Evolutionary conservation across 1,140 invertebrate genomes (phyloP).

Genomic region (Diuraphis noxia): DNA sequence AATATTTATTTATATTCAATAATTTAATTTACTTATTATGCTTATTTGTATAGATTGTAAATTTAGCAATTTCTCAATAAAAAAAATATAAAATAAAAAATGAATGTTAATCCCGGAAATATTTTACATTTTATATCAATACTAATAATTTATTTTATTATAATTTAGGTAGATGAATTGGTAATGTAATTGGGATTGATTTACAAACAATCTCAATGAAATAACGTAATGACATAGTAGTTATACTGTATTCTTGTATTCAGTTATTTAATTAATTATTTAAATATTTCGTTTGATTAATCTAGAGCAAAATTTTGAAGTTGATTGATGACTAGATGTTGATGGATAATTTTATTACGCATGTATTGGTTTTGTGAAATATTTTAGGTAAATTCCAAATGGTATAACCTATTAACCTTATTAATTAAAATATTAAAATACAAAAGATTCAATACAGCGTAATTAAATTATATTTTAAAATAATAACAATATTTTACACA

Average conservation of each 20-base stretch:
- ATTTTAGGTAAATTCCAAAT: neutral
- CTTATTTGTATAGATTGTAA: too few species aligned
- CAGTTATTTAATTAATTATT: neutral
- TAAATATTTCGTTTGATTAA: neutral
- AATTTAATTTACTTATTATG: too few species aligned
- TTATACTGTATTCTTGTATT: neutral
- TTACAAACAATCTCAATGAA: neutral
- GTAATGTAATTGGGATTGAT: neutral
- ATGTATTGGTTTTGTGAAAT: neutral
- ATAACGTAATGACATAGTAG: neutral
- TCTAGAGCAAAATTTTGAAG: neutral
- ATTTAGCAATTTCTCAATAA: too few species aligned
- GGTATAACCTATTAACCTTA: neutral
- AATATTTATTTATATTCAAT: too few species aligned
- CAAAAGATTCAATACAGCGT: neutral
- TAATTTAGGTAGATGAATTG: neutral
- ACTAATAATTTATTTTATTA: neutral
- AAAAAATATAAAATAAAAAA: too few species aligned
- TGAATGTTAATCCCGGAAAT: neutral
- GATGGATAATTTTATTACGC: neutral
- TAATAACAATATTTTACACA: neutral
- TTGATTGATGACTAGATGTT: neutral
- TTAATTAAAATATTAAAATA: neutral
- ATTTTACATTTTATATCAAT: neutral
- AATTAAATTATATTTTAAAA: neutral